Conservation (phyloP, 2,113 vertebrate genomes). For the Myanophis thanlyinensis region DNA sequence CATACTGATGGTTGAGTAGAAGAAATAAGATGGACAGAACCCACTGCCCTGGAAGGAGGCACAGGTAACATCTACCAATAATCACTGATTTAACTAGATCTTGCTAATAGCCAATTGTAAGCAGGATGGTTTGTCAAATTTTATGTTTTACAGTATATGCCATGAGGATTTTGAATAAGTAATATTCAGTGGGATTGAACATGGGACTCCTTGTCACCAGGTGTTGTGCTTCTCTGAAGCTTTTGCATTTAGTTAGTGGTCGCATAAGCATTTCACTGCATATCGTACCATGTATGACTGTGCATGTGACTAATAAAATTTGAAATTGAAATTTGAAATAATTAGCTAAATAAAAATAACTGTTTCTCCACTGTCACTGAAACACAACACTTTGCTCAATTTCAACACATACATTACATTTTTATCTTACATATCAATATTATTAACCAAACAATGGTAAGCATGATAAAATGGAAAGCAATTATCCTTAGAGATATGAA, state of each 20-base stretch:
- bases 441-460: not conserved
- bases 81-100: not conserved
- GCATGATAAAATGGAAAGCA: not conserved
- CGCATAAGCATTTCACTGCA: too few species aligned
- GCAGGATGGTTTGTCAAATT: not conserved
- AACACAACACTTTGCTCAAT: constrained; percentile 2
- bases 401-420: not conserved
- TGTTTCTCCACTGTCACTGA: not conserved
- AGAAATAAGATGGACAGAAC: not conserved
- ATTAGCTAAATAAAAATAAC: not conserved
- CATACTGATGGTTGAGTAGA: not conserved
- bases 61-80: not conserved
- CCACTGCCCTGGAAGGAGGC: not conserved
- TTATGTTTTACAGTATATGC: not conserved
- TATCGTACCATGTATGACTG: too few species aligned
- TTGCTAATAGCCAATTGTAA: not conserved
- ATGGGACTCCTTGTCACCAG: not conserved
- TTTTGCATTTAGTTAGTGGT: not conserved
- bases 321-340: too few species aligned
- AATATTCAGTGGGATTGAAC: not conserved
- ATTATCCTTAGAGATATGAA: not conserved
- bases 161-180: not conserved
- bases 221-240: not conserved
- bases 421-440: not conserved
- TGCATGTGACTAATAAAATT: too few species aligned